phyloP scores from a whole-genome alignment of 2,888 invertebrate species.

The Epicampocera succincta region DNA sequence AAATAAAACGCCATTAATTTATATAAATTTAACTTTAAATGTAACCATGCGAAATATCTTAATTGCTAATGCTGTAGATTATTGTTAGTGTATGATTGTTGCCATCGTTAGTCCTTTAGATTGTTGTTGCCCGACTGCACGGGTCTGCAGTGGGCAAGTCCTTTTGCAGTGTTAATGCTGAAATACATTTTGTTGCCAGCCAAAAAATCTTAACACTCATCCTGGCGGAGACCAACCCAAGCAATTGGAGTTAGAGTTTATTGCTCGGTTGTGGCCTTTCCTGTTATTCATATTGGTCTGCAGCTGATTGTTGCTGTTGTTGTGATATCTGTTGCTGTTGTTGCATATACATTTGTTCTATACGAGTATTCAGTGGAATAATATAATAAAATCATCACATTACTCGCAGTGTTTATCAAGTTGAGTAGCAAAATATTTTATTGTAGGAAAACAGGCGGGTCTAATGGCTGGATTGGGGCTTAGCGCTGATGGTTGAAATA shows the following conservation, averaged over 20 bases:
- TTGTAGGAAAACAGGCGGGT: constrained; percentile 58
- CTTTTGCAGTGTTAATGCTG: constrained; percentile 37
- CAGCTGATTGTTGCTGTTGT: constrained; percentile 20
- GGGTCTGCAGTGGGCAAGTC: constrained; percentile 12
- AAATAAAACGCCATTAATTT: constrained; percentile 54
- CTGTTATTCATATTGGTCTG: constrained; percentile 16
- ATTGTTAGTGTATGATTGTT: constrained; percentile 44
- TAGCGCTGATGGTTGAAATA: constrained; percentile 53
- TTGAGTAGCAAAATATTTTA: constrained; percentile 57
- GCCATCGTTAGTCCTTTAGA: constrained; percentile 17
- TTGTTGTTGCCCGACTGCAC: constrained; percentile 3
- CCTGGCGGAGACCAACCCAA: constrained; percentile 8
- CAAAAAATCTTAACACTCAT: constrained; percentile 27
- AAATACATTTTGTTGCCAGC: constrained; percentile 33
- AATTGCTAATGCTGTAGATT: constrained; percentile 65
- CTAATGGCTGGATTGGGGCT: constrained; percentile 63
- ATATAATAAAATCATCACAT: constrained; percentile 58
- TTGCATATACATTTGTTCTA: constrained; percentile 22
- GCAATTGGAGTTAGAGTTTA: constrained; percentile 49
- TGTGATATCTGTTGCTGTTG: constrained; percentile 6
- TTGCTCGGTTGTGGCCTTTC: constrained; percentile 26
- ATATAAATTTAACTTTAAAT: constrained; percentile 63
- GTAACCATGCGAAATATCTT: constrained; percentile 68
- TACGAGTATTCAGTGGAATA: constrained; percentile 7
- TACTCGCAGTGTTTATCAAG: constrained; percentile 55